These are phyloP conservation scores for Battus philenor DNA, from an alignment of 1,140 invertebrate species.

Conservation along the genomic window DNA sequence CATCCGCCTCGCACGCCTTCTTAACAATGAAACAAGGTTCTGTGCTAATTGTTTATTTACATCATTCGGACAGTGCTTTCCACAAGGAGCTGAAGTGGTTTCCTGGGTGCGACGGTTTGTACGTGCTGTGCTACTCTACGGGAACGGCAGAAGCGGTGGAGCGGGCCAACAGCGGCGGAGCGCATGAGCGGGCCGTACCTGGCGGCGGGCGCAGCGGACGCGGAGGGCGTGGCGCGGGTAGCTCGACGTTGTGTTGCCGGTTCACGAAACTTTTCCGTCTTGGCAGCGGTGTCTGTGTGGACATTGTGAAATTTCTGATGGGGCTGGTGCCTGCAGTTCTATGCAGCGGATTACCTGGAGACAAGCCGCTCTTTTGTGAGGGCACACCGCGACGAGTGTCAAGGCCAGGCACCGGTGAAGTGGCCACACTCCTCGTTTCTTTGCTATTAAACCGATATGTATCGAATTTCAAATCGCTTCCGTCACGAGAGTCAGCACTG, in stretches of 20 bases:
- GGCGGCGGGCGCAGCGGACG: constrained; percentile 25
- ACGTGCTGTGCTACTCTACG: constrained; percentile 40
- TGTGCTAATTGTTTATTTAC: constrained; percentile 1
- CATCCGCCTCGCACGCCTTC: background rate
- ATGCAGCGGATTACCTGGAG: constrained; percentile 43
- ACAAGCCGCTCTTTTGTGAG: constrained; percentile 27
- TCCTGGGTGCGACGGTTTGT: no score
- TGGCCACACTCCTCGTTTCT: constrained; percentile 39
- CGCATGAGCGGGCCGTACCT: constrained; percentile 47
- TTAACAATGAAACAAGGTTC: constrained; percentile 1
- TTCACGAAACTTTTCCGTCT: constrained; percentile 1
- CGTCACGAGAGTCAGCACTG: constrained; percentile 36
- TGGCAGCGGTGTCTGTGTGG: constrained; percentile 6
- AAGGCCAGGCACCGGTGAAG: constrained; percentile 36
- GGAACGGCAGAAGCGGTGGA: constrained; percentile 48
- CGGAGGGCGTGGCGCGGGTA: constrained; percentile 18
- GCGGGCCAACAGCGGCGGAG: constrained; percentile 39
- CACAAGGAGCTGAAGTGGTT: background rate
- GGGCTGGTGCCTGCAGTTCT: constrained; percentile 50
- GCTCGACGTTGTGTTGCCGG: background rate
- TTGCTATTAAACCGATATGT: background rate
- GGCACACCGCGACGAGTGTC: constrained; percentile 20
- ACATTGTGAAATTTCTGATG: constrained; percentile 17
- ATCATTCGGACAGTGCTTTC: background rate
- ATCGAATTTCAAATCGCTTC: background rate